Evolutionary conservation across 2,888 invertebrate genomes (phyloP), one percentile per base, ranked within the genome.

Genomic region (Erebia epiphron): DNA sequence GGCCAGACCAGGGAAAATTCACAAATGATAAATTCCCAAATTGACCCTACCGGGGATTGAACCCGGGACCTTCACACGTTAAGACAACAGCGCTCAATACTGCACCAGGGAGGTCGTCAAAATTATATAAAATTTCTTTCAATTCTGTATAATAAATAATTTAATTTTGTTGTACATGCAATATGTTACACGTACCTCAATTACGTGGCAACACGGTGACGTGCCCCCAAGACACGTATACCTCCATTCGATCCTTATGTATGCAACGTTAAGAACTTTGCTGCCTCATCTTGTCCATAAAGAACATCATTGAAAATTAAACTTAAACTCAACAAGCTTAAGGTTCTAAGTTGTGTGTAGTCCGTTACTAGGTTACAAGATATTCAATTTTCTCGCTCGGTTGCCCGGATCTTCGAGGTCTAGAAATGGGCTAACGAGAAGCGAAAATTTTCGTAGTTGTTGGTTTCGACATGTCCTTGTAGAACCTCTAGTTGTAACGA

Each of bases 301-400:
- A 10, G 9, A n/a, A 66, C 0, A 8, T 46, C 43, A 56, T 14
- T 1, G 10, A 2, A 65, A 14, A 14, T 1, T 66, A 18, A 56
- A 46, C 65, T 21, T 41, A 46, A 56, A 21, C 14, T 13, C 7
- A 1, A 56, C 2, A 0, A 16, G 1, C 16, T 21, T 49, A 50
- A 49, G n/a, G 49, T 58, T 49, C 41, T n/a, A 49, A 58, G 57
- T 58, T 7, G 49, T 10, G 13, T 67, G 16, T 26, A 58, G 49
- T 18, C 16, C 9, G n/a, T 58, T 18, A 65, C 41, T 26, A 26
- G 66, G 73, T 69, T 76, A 77, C 76, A 79, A 79, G 78, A 80
- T 79, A 82, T 81, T 79, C 80, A 80, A 80, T 81, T 80, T 80
- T 78, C 78, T 74, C 73, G 79, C 76, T 76, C 74, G 75, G 74